These are phyloP conservation scores for Ibidorhyncha struthersii DNA, from an alignment of 2,113 vertebrate species.

Conservation along the genomic window DNA sequence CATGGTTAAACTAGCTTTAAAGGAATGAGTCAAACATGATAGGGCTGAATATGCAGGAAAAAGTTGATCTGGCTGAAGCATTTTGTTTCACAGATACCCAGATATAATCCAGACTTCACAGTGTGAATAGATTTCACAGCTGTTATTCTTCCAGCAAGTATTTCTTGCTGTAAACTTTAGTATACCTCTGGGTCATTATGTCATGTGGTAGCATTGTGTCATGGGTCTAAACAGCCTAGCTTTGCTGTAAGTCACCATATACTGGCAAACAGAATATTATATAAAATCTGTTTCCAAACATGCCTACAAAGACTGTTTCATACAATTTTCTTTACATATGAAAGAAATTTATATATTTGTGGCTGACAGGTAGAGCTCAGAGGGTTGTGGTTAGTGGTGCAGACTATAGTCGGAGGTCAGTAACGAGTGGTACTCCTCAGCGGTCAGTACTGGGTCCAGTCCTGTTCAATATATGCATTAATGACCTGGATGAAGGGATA, in stretches of 20 bases:
- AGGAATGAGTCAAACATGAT: not conserved
- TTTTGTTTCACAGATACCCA: not conserved
- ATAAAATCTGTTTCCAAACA: not conserved
- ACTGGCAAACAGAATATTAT: not conserved
- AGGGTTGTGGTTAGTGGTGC: too few relatives aligned
- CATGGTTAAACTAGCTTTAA: not conserved
- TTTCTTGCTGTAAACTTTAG: not conserved
- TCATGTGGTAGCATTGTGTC: not conserved
- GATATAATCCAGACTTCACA: not conserved
- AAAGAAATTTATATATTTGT: not conserved
- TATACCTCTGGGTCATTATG: not conserved
- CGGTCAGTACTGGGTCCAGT: too few relatives aligned
- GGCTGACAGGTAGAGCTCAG: too few relatives aligned
- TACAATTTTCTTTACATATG: not conserved
- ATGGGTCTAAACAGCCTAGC: not conserved
- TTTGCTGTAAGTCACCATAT: not conserved
- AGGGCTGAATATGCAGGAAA: not conserved
- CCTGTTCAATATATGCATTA: too few relatives aligned
- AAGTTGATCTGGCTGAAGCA: not conserved
- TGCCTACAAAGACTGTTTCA: not conserved
- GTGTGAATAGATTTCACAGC: not conserved
- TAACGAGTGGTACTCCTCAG: too few relatives aligned
- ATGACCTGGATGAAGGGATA: too few relatives aligned
- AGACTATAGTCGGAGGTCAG: too few relatives aligned
- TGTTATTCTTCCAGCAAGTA: not conserved